Conservation (phyloP, 2,888 invertebrate genomes). For the Hymenopus coronatus region DNA sequence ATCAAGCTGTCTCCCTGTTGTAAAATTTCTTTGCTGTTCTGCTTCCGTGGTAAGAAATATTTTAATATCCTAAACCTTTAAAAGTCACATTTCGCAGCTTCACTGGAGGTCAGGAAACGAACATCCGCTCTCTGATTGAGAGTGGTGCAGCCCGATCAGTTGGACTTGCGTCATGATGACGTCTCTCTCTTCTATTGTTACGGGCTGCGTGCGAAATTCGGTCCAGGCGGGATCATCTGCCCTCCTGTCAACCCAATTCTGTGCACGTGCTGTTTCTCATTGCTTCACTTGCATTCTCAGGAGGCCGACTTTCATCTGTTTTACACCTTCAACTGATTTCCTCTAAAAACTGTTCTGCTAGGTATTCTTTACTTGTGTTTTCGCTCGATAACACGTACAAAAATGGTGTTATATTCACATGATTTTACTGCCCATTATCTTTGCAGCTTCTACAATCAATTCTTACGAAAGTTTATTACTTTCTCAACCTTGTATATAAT, state of each 20-base stretch:
- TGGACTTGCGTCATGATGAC: background rate
- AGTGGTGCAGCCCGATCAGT: background rate
- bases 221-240: background rate
- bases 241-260: background rate
- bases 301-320: background rate
- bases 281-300: background rate
- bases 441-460: too few relatives aligned
- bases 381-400: too few relatives aligned
- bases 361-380: too few relatives aligned
- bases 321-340: background rate
- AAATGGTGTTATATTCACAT: too few relatives aligned
- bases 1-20: conserved; percentile 34
- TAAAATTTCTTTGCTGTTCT: too few relatives aligned
- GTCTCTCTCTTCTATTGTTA: background rate
- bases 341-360: background rate
- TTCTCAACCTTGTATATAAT: too few relatives aligned
- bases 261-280: background rate
- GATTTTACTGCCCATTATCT: too few relatives aligned
- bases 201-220: background rate
- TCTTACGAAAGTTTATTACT: too few relatives aligned
- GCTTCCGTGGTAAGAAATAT: too few relatives aligned
- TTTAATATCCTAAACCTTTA: too few relatives aligned
- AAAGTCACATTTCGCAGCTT: background rate
- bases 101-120: background rate
- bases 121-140: background rate